Base-by-base conservation (phyloP, 1,140 invertebrate genomes). In the Chelonus insularis region DNA sequence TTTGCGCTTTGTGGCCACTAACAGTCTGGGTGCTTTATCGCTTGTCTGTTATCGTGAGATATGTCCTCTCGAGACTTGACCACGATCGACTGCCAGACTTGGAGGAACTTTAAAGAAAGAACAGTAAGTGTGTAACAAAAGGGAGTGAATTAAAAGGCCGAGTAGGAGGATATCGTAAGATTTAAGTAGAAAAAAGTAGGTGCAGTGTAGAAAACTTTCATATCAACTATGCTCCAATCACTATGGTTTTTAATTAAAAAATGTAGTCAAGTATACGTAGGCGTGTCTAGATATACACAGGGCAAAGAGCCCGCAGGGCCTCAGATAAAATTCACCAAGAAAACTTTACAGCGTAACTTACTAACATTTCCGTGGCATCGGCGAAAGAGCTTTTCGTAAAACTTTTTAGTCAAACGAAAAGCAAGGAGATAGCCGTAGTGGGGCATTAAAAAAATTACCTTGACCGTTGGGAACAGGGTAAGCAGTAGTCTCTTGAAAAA, bases 381-480 rank as follows among this genome's bases (percentile, higher is more conserved):
- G 32, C 9, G 29, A 58, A 58, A 58, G 32, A 58, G 23, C 43
- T 36, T n/a, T 36, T 43, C 11, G n/a, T 9, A 16, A 45, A 58
- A 58, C 43, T 58, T 58, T 36, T 29, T n/a, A 11, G 16, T 37
- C 21, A 16, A 12, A 34, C 21, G 32, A 18, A 32, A 3, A 12
- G 16, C 7, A 21, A 32, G 18, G 52, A 39, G 37, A 34, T 25
- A 5, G 32, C 20, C 14, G 12, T 58, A 21, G 36, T 51, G 39
- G 50, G 32, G 20, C 48, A 55, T 60, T 55, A 54, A 58, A 63
- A 64, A 64, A 64, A 64, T 64, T 60, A 60, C 57, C 39, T 60
- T 41, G 54, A 60, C 57, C 62, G 52, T 56, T 32, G 32, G 23
- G 25, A 54, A 54, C 41, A 52, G 52, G 18, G 41, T 20, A 41